Evolutionary conservation across 2,888 invertebrate genomes (phyloP), one percentile per base, ranked within the genome.

Genomic region (Standfussiana lucernea): DNA sequence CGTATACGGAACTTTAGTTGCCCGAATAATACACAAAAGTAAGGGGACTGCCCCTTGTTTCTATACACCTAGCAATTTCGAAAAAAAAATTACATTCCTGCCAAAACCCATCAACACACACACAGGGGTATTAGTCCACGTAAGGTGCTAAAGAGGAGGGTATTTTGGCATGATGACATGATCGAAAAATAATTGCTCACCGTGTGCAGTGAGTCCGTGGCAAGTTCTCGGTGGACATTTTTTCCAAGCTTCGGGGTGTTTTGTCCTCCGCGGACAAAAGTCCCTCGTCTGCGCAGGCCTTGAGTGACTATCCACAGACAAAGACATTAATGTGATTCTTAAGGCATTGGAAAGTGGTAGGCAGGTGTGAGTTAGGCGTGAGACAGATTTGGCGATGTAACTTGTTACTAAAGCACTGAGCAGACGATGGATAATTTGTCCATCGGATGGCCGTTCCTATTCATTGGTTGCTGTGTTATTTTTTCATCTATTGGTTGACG

Each of bases 321-420:
- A 67, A 15, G 0, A 35, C 18, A 21, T 61, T 21, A 18, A 11
- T 68, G 37, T 37, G 21, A n/a, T 62, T n/a, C 24, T 37, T 37
- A 62, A 32, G 61, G 62, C 21, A 28, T 62, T 62, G 69, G 62
- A 37, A 68, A n/a, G 59, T 59, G 21, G 45, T 35, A 11, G 42
- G 42, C 45, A 35, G 7, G 21, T 24, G 21, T 64, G 21, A 61
- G 4, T 37, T 21, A 37, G 8, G n/a, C 21, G 18, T 21, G 68
- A 24, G 64, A 37, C 6, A 65, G 24, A 40, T 40, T 24, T 13
- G 40, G 40, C 28, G 10, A 15, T 65, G 69, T 28, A 21, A 21
- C 21, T 64, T 37, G n/a, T 68, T 37, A 68, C 11, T n/a, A 11
- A 68, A 59, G 21, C n/a, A 28, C 4, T 59, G 59, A 59, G 59